A percentile compares a stretch with the other conserved stretches of the same genome.
These are phyloP conservation scores for Dolichoris vasculosae DNA, from an alignment of 1,140 invertebrate genomes.

Conservation along the genomic window DNA sequence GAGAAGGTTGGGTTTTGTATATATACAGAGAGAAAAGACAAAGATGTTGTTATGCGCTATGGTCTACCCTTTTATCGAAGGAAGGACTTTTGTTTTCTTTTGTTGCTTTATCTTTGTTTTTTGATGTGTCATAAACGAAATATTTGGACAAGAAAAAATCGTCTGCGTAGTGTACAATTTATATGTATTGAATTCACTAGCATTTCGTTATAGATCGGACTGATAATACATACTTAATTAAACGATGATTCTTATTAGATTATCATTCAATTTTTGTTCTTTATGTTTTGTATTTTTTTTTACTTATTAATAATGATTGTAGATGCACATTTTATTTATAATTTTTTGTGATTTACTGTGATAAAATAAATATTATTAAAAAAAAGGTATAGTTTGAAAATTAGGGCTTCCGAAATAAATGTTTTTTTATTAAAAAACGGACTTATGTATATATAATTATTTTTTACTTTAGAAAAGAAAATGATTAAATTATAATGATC, in stretches of 20 bases:
- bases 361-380: too few species aligned
- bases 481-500: too few species aligned
- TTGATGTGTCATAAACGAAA: background rate
- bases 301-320: background rate
- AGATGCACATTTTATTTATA: too few species aligned
- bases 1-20: background rate
- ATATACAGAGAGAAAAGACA: background rate
- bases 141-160: background rate
- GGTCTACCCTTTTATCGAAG: background rate
- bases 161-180: background rate
- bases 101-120: background rate
- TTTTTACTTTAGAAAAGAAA: too few species aligned
- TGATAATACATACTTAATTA: too few species aligned
- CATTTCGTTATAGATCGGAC: too few species aligned
- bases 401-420: too few species aligned
- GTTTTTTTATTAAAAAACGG: too few species aligned
- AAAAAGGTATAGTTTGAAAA: too few species aligned
- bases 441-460: too few species aligned
- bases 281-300: background rate
- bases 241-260: background rate
- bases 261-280: background rate
- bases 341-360: too few species aligned
- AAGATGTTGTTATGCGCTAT: background rate
- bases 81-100: background rate
- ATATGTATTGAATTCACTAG: background rate